Evolutionary conservation across 2,113 vertebrate genomes (phyloP).

Genomic region (Taxidea taxus): DNA sequence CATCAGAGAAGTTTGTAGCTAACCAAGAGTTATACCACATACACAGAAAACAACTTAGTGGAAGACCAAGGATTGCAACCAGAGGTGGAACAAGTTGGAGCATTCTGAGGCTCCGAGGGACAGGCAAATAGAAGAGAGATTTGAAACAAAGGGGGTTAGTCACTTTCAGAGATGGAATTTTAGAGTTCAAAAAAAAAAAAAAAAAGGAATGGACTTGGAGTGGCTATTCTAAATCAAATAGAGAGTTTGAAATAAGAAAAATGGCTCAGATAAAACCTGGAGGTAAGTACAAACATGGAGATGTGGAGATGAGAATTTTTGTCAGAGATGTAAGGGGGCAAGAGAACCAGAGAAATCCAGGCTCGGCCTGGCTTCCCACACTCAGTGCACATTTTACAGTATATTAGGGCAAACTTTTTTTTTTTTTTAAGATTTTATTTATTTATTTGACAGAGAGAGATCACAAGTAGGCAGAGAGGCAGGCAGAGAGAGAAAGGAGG

Average conservation of each 20-base stretch:
- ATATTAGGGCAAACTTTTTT: background rate
- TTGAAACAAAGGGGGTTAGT: background rate
- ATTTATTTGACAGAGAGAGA: no score
- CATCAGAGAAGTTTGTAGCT: background rate
- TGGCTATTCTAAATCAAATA: background rate
- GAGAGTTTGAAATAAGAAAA: background rate
- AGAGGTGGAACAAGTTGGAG: background rate
- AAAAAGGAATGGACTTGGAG: background rate
- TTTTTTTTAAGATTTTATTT: no score
- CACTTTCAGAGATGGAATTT: background rate
- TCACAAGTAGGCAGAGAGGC: no score
- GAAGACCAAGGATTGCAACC: background rate
- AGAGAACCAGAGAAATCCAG: background rate
- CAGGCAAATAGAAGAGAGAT: background rate
- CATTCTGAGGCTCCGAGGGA: background rate
- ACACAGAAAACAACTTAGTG: background rate
- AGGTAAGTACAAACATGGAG: background rate
- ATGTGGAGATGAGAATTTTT: no score
- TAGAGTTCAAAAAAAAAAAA: background rate
- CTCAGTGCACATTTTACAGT: background rate
- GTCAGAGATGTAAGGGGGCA: background rate
- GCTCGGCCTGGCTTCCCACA: background rate
- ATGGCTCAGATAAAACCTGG: background rate
- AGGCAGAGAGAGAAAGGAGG: no score
- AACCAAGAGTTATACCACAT: background rate